A percentile compares a stretch with the other conserved stretches of the same genome.
phyloP scores from a whole-genome alignment of 2,888 invertebrate genomes.

The Drosophila engyochracea region DNA sequence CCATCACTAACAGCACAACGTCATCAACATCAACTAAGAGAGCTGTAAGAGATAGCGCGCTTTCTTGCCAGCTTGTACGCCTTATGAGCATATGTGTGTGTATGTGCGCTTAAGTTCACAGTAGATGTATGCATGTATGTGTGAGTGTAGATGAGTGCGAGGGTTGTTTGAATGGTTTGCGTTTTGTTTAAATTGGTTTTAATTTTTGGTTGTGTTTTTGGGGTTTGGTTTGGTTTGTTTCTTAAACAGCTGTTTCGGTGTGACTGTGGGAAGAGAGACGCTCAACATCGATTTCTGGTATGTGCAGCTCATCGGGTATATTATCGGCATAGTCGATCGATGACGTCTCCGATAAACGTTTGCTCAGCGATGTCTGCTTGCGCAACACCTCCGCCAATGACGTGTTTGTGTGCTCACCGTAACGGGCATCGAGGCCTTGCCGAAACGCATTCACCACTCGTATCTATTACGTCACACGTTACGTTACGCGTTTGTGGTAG shows the following conservation, averaged over 20 bases:
- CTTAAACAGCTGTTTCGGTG: constrained; percentile 96
- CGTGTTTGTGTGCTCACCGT: constrained; percentile 96
- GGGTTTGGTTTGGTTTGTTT: not conserved
- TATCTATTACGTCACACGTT: constrained; percentile 88
- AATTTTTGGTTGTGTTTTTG: constrained; percentile 77
- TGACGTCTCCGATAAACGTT: constrained; percentile 96
- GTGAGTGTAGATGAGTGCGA: constrained; percentile 8
- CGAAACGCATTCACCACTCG: constrained; percentile 99
- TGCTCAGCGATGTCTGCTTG: constrained; percentile 96
- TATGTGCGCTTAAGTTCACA: constrained; percentile 18
- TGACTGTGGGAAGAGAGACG: constrained; percentile 96
- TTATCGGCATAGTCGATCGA: constrained; percentile 96
- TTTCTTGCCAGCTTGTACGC: not conserved
- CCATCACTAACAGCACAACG: not conserved
- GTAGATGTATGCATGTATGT: constrained; percentile 18
- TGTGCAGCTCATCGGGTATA: constrained; percentile 94
- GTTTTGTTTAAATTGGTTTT: not conserved
- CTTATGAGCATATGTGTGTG: constrained; percentile 13
- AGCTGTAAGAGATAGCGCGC: not conserved
- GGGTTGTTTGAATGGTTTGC: constrained; percentile 1
- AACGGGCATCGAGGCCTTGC: constrained; percentile 98
- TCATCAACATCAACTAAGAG: not conserved
- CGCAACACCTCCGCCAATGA: constrained; percentile 96
- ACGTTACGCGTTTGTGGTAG: not conserved
- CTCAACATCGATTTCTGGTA: constrained; percentile 96